Evolutionary conservation across 2,888 invertebrate genomes (phyloP), one percentile per base, ranked within the genome.

Genomic region (Orgyia antiqua): DNA sequence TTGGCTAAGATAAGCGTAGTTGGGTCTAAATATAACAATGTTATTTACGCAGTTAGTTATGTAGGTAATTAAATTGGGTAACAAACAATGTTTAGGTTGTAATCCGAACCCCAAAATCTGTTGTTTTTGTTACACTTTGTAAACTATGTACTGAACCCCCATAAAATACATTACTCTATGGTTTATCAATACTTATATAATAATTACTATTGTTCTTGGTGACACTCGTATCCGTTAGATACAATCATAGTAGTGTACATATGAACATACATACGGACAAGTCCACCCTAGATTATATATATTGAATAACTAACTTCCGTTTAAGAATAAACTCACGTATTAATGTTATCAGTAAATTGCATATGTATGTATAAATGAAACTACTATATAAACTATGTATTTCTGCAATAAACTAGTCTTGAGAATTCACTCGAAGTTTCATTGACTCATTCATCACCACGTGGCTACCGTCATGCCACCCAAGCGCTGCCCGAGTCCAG

Each of bases 41-140:
- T 24, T 25, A 31, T 31, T 31, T 31, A 31, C 20, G 19, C 10
- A 19, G 10, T 26, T 31, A 26, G 31, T 31, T 31, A 4, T 23
- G 10, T 20, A 34, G 32, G 30, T 15, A 40, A 33, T 43, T 33
- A 33, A 45, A 40, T 30, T 43, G 40, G n/a, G 17, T 35, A 20
- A 7, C 0, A 18, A 18, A 31, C 19, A 32, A 23, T 23, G 10
- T 23, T 23, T 23, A 10, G 23, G 10, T 23, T 15, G 11, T 10
- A 20, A 5, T 4, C 23, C 11, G 2, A 23, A 10, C 23, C 23
- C 23, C 3, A 20, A 20, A n/a, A n/a, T 9, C 20, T 20, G n/a
- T 9, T 15, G 20, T 20, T 20, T 23, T 23, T 23, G 23, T 23
- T 10, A 10, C 10, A 10, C n/a, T 7, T 10, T 10, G 10, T 10